Conservation (phyloP, 2,113 vertebrate genomes). For the Dicentrarchus labrax region DNA sequence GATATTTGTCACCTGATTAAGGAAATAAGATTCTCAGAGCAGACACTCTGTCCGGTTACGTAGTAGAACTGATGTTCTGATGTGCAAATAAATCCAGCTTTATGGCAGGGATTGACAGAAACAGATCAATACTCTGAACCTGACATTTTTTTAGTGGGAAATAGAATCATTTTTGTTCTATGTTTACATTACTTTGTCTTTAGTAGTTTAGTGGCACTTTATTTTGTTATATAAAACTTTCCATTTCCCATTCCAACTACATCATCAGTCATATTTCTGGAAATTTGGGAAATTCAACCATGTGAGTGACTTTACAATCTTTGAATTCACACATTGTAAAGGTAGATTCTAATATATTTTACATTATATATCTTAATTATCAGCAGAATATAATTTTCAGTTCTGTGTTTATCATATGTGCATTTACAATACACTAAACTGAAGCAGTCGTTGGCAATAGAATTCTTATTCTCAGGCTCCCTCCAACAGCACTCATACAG, state of each 20-base stretch:
- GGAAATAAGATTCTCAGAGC: too few relatives aligned
- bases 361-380: not conserved
- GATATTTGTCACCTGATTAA: too few relatives aligned
- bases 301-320: not conserved
- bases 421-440: too few relatives aligned
- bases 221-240: not conserved
- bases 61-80: too few relatives aligned
- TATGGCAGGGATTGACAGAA: not conserved
- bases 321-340: not conserved
- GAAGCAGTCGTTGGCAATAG: too few relatives aligned
- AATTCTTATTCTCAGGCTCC: too few relatives aligned
- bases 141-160: not conserved
- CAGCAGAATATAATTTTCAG: too few relatives aligned
- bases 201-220: not conserved
- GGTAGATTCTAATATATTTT: not conserved
- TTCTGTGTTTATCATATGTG: too few relatives aligned
- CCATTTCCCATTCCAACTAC: not conserved
- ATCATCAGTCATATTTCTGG: too few relatives aligned
- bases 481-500: too few relatives aligned
- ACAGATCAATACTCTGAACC: not conserved
- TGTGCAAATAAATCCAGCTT: not conserved
- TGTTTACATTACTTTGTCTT: not conserved
- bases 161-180: not conserved
- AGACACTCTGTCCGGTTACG: too few relatives aligned
- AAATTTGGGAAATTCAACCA: too few relatives aligned